Evolutionary conservation across 2,888 invertebrate species (phyloP), one percentile per base, ranked within the genome.

Genomic region (Heliconius ismenius): DNA sequence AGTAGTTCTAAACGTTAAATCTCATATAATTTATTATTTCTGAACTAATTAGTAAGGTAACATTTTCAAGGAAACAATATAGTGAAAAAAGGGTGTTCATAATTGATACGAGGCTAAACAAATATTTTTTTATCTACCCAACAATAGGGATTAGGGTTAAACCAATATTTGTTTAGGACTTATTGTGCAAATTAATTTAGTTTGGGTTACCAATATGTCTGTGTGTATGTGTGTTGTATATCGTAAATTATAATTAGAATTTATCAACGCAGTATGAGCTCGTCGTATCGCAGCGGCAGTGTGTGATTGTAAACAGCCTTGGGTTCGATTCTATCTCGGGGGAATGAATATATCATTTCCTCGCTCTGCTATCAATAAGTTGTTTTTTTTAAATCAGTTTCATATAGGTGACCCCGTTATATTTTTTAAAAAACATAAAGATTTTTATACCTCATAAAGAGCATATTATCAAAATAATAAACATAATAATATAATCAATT

Each of bases 131-230:
- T 79, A 74, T 77, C 76, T 75, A 72, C 54, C 54, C 70, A 28
- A 76, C 76, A 78, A 76, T 74, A 75, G 74, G 77, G 73, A 77
- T 77, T 70, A 72, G 63, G 73, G 77, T 65, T 49, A 63, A 36
- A 69, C 76, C 78, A 79, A 81, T 79, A 79, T 82, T 84, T 83
- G 80, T 80, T 84, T 79, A 75, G 72, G 73, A 75, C 73, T 77
- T 82, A 79, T 82, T 82, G 78, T 78, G 77, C 76, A 72, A 65
- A 73, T 75, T 75, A 77, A 75, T 77, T 73, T 80, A 81, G 79
- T 83, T 82, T 74, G 72, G 76, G 73, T 67, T 75, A 74, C 62
- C 63, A 68, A 67, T 62, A 70, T 76, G 32, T 32, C 1, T 28
- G 21, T 39, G 9, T 65, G 11, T 36, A 64, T 64, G 24, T 74